Conservation (phyloP, 2,797 vertebrate species). For the Corythornis leucogaster region DNA sequence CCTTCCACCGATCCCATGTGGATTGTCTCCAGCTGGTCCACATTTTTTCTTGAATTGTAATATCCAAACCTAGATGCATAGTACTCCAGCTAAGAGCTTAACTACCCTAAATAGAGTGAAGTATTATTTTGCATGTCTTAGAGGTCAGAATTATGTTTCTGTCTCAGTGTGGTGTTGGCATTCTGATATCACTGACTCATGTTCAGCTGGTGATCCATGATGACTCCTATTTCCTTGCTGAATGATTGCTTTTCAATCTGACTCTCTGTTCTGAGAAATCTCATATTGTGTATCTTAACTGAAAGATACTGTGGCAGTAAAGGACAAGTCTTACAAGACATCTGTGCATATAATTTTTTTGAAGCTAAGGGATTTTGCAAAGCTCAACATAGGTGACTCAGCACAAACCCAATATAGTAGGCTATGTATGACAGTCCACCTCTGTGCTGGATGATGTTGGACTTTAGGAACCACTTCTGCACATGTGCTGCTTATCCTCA, state of each 20-base stretch:
- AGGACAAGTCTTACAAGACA: not conserved
- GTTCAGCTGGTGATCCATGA: not conserved
- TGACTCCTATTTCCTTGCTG: not conserved
- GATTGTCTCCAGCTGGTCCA: not conserved
- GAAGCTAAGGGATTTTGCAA: not conserved
- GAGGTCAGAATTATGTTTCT: slow-evolving; percentile 15
- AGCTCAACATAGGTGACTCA: not conserved
- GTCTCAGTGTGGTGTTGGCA: slow-evolving; percentile 6
- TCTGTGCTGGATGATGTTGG: not conserved
- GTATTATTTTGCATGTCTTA: not conserved
- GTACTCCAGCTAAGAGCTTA: not conserved
- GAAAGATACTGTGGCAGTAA: not conserved
- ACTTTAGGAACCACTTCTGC: not conserved
- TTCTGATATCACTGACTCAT: not conserved
- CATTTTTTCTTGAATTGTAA: not conserved
- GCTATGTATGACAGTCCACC: not conserved
- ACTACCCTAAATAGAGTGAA: not conserved
- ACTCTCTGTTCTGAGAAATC: not conserved
- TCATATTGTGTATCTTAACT: not conserved
- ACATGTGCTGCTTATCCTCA: not conserved
- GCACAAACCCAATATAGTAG: not conserved
- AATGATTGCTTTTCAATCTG: not conserved
- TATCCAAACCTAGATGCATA: not conserved
- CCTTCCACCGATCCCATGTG: not conserved
- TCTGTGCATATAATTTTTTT: not conserved